phyloP scores from a whole-genome alignment of 2,113 vertebrate species.

The Porphyrio hochstetteri region DNA sequence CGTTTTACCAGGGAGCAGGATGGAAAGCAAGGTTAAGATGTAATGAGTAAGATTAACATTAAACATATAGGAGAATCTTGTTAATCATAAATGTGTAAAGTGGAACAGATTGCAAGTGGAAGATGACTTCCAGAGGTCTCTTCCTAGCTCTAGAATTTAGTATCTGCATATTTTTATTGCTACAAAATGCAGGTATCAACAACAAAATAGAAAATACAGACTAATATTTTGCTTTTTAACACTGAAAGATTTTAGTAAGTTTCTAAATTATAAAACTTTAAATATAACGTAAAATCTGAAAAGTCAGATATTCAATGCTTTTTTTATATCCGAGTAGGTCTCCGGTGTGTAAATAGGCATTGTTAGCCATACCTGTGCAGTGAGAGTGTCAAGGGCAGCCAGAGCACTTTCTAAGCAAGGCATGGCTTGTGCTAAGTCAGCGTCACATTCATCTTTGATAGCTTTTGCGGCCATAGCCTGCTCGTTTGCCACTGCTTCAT shows the following conservation, averaged over 20 bases:
- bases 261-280: background rate
- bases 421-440: slow-evolving; percentile 85
- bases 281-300: background rate
- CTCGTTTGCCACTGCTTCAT: slow-evolving; percentile 85
- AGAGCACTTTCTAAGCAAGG: slow-evolving; percentile 86
- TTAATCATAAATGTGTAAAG: background rate
- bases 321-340: background rate
- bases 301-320: background rate
- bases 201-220: background rate
- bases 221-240: background rate
- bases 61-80: background rate
- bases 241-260: background rate
- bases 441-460: slow-evolving; percentile 92
- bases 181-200: background rate
- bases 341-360: background rate
- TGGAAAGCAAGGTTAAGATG: background rate
- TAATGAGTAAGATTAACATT: background rate
- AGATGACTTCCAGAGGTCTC: background rate
- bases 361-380: slow-evolving; percentile 76
- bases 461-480: slow-evolving; percentile 90
- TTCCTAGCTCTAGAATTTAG: background rate
- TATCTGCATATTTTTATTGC: background rate
- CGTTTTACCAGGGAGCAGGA: background rate
- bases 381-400: slow-evolving; percentile 86
- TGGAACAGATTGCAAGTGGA: background rate